These are phyloP conservation scores for Scomber scombrus DNA, from an alignment of 2,113 vertebrate species.

Conservation along the genomic window DNA sequence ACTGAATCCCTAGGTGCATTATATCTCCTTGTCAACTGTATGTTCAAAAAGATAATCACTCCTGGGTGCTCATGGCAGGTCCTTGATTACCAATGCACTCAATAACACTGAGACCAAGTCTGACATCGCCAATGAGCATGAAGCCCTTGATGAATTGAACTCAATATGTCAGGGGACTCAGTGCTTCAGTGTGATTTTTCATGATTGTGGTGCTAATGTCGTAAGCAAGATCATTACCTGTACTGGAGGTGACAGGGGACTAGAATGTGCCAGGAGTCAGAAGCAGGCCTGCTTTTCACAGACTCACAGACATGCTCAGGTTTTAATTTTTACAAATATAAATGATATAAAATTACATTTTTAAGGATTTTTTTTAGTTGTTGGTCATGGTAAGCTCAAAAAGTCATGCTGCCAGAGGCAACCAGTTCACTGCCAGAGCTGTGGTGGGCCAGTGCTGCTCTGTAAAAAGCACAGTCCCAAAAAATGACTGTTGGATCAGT, in stretches of 20 bases:
- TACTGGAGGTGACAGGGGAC: slow-evolving; percentile 20
- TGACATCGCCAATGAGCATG: slow-evolving; percentile 65
- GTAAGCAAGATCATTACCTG: slow-evolving; percentile 74
- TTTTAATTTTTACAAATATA: slow-evolving; percentile 24
- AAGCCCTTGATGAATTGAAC: slow-evolving; percentile 66
- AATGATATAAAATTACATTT: slow-evolving; percentile 29
- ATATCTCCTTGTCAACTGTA: slow-evolving; percentile 14
- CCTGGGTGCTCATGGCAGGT: slow-evolving; percentile 41
- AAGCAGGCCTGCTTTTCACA: slow-evolving; percentile 12
- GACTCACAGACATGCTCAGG: background rate
- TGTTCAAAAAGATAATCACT: slow-evolving; percentile 35
- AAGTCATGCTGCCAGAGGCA: slow-evolving; percentile 19
- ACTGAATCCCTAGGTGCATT: slow-evolving; percentile 33
- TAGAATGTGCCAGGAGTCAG: slow-evolving; percentile 31
- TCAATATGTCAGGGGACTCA: slow-evolving; percentile 58
- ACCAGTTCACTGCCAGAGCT: slow-evolving; percentile 28
- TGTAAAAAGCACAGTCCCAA: slow-evolving; percentile 10
- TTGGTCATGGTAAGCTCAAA: slow-evolving; percentile 25
- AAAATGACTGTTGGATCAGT: slow-evolving; percentile 34
- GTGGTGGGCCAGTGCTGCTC: slow-evolving; percentile 11
- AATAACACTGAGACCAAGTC: slow-evolving; percentile 57
- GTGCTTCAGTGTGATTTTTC: slow-evolving; percentile 61
- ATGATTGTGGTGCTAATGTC: slow-evolving; percentile 68
- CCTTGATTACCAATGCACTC: slow-evolving; percentile 61
- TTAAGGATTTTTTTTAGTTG: too few relatives aligned